These are phyloP conservation scores for Bombus fervidus DNA, from an alignment of 1,140 invertebrate species.

Conservation along the genomic window DNA sequence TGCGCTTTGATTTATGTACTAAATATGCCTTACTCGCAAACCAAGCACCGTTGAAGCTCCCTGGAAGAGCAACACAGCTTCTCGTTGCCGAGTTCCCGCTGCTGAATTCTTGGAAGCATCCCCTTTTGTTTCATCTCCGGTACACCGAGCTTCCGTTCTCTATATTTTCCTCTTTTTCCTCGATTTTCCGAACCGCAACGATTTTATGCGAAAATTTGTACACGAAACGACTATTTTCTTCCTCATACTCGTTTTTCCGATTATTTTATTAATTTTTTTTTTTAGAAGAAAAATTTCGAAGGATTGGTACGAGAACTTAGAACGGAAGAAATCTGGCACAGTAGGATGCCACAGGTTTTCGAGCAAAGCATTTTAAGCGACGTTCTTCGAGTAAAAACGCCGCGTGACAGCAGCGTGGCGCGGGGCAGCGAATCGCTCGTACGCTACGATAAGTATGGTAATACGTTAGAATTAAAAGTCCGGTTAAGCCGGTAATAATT, in stretches of 20 bases:
- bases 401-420: constrained; percentile 17
- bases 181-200: background rate
- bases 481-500: constrained; percentile 81
- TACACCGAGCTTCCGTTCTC: background rate
- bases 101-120: background rate
- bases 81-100: constrained; percentile 42
- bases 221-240: background rate
- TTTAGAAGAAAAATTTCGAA: background rate
- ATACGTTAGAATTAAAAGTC: constrained; percentile 80
- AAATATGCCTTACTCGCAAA: constrained; percentile 79
- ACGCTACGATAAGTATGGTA: constrained; percentile 80
- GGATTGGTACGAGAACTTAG: background rate
- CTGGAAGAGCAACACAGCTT: constrained; percentile 52
- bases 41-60: constrained; percentile 52
- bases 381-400: constrained; percentile 28
- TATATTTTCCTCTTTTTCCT: background rate
- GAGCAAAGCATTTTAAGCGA: background rate
- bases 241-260: too few species aligned
- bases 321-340: background rate
- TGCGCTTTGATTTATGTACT: constrained; percentile 81
- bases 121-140: constrained; percentile 10
- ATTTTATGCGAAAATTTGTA: background rate
- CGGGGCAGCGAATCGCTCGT: constrained; percentile 65
- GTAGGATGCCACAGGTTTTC: background rate
- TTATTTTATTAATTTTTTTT: too few species aligned